A percentile compares a stretch with the other conserved stretches of the same genome.
Conservation (phyloP, 1,140 invertebrate genomes). For the Lepidurus arcticus region DNA sequence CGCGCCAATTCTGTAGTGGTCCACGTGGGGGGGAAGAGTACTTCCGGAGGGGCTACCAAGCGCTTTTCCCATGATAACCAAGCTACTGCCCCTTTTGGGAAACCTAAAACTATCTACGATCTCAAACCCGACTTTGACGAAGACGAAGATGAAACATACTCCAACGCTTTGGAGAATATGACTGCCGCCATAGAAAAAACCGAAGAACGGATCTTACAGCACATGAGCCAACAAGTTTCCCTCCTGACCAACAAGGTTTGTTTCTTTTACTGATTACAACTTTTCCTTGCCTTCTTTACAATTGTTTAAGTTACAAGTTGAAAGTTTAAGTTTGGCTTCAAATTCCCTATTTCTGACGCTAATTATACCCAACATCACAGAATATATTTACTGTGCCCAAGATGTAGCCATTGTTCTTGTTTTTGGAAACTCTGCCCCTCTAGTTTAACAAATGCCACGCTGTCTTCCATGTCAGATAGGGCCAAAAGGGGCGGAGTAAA, state of each 20-base stretch:
- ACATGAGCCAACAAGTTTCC: constrained; percentile 18
- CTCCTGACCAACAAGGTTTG: background rate
- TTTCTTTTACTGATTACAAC: too few species aligned
- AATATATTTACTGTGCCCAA: too few species aligned
- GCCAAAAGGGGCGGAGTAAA: too few species aligned
- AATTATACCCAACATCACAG: too few species aligned
- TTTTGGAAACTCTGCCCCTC: too few species aligned
- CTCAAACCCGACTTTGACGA: background rate
- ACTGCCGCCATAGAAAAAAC: constrained; percentile 1
- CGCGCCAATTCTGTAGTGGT: background rate
- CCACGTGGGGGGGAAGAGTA: background rate
- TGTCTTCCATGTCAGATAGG: too few species aligned
- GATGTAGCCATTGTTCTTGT: too few species aligned
- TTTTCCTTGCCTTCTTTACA: constrained; percentile 26
- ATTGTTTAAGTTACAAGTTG: too few species aligned
- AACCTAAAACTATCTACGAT: background rate
- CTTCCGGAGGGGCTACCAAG: background rate
- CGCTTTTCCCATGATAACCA: background rate
- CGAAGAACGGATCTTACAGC: constrained; percentile 21
- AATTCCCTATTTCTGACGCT: too few species aligned
- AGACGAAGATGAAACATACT: constrained; percentile 20
- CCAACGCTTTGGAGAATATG: background rate
- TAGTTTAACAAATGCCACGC: too few species aligned
- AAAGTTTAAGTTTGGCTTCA: too few species aligned
- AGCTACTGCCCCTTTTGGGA: background rate